Conservation (phyloP, 2,113 vertebrate species). For the Brachyistius frenatus region DNA sequence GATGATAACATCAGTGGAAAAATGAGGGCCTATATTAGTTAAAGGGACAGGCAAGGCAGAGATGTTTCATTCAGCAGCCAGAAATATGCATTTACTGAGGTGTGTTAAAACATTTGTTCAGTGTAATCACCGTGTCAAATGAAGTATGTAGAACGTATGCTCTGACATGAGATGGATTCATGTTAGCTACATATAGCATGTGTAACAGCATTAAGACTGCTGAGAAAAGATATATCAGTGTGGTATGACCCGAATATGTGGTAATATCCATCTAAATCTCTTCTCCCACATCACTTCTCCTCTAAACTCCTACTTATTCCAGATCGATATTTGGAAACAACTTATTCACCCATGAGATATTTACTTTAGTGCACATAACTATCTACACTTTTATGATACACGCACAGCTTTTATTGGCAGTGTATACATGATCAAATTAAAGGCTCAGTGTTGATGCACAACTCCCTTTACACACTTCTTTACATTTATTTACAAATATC, state of each 20-base stretch:
- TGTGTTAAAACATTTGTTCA: constrained; percentile 34
- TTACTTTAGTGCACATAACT: too few relatives aligned
- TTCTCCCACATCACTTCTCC: background rate
- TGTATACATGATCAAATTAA: too few relatives aligned
- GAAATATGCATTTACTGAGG: constrained; percentile 34
- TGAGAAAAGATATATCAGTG: background rate
- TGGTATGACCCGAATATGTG: constrained; percentile 1
- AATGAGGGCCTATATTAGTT: constrained; percentile 48
- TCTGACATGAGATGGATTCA: constrained; percentile 43
- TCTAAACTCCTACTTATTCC: background rate
- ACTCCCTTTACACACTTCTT: too few relatives aligned
- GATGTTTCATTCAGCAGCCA: constrained; percentile 31
- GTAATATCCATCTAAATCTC: background rate
- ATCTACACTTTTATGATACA: too few relatives aligned
- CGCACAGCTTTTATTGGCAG: too few relatives aligned
- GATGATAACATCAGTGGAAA: constrained; percentile 60
- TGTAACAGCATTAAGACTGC: constrained; percentile 8
- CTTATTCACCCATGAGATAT: too few relatives aligned
- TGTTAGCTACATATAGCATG: constrained; percentile 20
- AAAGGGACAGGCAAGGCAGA: constrained; percentile 28
- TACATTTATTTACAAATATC: too few relatives aligned
- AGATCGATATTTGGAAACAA: too few relatives aligned
- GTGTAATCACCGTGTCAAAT: constrained; percentile 52
- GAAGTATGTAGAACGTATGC: constrained; percentile 14
- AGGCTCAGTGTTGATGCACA: too few relatives aligned